Evolutionary conservation across 2,113 vertebrate genomes (phyloP), one percentile per base, ranked within the genome.

Genomic region (Planiliza haematocheilus): DNA sequence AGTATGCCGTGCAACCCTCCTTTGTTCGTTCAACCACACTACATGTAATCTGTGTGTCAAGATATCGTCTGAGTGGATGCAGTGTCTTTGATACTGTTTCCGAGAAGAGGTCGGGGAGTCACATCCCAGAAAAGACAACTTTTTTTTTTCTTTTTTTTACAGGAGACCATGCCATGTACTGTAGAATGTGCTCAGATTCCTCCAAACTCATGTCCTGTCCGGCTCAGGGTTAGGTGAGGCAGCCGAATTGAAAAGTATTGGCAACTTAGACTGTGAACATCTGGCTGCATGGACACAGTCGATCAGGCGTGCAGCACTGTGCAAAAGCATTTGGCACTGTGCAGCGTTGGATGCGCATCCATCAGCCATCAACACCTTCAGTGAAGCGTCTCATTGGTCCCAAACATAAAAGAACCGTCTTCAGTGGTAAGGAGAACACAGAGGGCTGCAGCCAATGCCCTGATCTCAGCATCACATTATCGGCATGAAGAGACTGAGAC

Each of bases 41-140:
- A 12, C 68, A 20, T 72, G 66, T 87, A 85, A 88, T 91, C 86
- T 80, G 20, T 68, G 70, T 88, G 88, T 88, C 87, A 82, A 89
- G 89, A 90, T 86, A 89, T 13, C 21, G 70, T 17, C 56, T 80
- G 84, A 86, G 79, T 6, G 68, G 77, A 85, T 37, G 76, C 85
- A 84, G 83, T 30, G 73, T 57, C 79, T 62, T 82, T 46, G 30
- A 12, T 7, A 16, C 57, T 49, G 17, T 57, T 83, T 83, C 70
- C 18, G 8, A 48, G 73, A 88, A 77, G 21, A 67, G 56, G 55
- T 10, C 24, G 24, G 24, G 5, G 8, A 76, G 20, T 43, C 11
- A 9, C 48, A 69, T 70, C 42, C 17, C 21, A 66, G 52, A 69
- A 57, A 60, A 21, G 13, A 42, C 53, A 61, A 62, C 21, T 1